Evolutionary conservation across 2,113 vertebrate genomes (phyloP), one percentile per base, ranked within the genome.

Genomic region (Cyprinus carpio): DNA sequence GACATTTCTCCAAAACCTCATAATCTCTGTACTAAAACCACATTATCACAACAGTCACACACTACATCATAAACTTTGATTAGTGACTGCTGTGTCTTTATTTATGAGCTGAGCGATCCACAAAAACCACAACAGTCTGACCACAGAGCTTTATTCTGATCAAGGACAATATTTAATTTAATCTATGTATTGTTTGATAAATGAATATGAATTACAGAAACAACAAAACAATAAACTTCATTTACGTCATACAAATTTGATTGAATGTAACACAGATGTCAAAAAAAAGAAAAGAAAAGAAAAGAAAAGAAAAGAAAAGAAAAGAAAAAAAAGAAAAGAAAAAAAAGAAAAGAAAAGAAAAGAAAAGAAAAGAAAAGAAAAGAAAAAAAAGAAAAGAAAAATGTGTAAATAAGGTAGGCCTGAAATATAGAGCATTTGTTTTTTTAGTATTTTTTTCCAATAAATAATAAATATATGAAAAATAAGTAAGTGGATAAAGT

Each of bases 161-260:
- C 31, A 79, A 79, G 76, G 76, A 58, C 56, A 62, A n/a, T 60
- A 79, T 79, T 60, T 79, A 20, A 60, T 80, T 27, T 65, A 29
- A 62, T 80, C 34, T 40, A 25, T 27, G 13, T 29, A 18, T 27
- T 31, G 16, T 27, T 81, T 65, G 37, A 46, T 81, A 65, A 80
- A 77, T 27, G 9, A n/a, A 75, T 49, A 60, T 60, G 31, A 78
- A 60, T 27, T 6, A 29, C 6, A 18, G 7, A 5, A 80, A 25
- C 34, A 62, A 23, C 25, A 18, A 81, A 81, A 81, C 77, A 60
- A 60, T 12, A 56, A 58, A 25, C 23, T n/a, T 49, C 4, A 65
- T 46, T 49, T 1, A 65, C 34, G 78, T 81, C 78, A 75, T 49
- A 31, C 4, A 29, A 1, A 81, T 40, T 60, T 79, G n/a, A 49